Evolutionary conservation across 2,888 invertebrate species (phyloP).

Genomic region (Ariolimax columbianus): DNA sequence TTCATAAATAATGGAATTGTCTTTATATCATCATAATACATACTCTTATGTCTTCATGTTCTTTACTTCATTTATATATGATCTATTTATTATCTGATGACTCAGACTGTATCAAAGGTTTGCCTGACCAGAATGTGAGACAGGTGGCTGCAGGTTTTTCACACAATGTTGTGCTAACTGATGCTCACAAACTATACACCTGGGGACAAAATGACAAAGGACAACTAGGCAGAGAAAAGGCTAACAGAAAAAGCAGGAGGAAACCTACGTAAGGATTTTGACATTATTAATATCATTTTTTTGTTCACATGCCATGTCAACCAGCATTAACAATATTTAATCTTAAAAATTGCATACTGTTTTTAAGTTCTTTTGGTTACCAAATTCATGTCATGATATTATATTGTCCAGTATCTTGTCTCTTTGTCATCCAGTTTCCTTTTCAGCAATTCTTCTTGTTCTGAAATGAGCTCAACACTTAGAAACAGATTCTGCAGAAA

Average conservation of each 20-base stretch:
- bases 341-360: no score
- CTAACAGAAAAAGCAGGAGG: slow-evolving; percentile 59
- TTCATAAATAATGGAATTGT: background rate
- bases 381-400: no score
- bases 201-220: slow-evolving; percentile 85
- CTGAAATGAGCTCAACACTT: no score
- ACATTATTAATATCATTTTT: background rate
- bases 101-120: slow-evolving; percentile 54
- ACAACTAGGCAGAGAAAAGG: slow-evolving; percentile 76
- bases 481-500: no score
- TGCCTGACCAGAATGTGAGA: slow-evolving; percentile 87
- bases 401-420: no score
- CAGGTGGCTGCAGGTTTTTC: slow-evolving; percentile 85
- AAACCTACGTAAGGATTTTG: slow-evolving; percentile 69
- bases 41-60: background rate
- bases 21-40: background rate
- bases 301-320: no score
- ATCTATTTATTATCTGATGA: background rate
- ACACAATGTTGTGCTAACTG: slow-evolving; percentile 91
- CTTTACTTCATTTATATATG: background rate
- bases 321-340: no score
- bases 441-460: no score
- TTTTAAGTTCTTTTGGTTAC: no score
- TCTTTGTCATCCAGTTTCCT: no score
- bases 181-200: slow-evolving; percentile 91